Evolutionary conservation across 2,797 vertebrate species (phyloP).

Genomic region (Chaunax sp.): DNA sequence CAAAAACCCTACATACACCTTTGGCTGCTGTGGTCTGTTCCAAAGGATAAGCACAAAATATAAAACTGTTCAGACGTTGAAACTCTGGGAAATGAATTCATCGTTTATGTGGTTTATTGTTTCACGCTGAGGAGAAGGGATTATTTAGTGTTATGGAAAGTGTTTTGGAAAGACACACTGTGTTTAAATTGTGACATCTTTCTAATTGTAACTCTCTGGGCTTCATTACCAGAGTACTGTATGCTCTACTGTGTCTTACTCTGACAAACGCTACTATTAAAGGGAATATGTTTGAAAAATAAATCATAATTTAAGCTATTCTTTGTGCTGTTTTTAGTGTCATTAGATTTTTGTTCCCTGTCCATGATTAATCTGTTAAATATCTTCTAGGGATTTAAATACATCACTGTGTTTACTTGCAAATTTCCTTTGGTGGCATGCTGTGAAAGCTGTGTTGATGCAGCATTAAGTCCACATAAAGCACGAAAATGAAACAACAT

Average conservation of each 20-base stretch:
- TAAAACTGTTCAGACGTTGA: neutral
- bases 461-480: no score
- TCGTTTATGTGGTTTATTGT: neutral
- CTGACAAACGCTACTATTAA: constrained; percentile 29
- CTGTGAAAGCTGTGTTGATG: no score
- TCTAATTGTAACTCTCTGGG: no score
- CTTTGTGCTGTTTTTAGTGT: neutral
- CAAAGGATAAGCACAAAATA: constrained; percentile 2
- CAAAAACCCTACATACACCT: no score
- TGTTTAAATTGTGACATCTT: neutral
- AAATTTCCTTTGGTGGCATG: no score
- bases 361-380: neutral
- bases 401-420: no score
- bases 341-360: neutral
- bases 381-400: no score
- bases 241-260: constrained; percentile 11
- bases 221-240: constrained; percentile 3
- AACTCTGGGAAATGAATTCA: constrained; percentile 7
- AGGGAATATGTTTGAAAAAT: constrained; percentile 59
- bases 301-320: constrained; percentile 34
- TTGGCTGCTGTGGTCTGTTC: neutral
- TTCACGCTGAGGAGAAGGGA: neutral
- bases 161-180: neutral
- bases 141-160: neutral
- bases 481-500: no score